phyloP scores from a whole-genome alignment of 2,113 vertebrate species.

The Entomyzon cyanotis region DNA sequence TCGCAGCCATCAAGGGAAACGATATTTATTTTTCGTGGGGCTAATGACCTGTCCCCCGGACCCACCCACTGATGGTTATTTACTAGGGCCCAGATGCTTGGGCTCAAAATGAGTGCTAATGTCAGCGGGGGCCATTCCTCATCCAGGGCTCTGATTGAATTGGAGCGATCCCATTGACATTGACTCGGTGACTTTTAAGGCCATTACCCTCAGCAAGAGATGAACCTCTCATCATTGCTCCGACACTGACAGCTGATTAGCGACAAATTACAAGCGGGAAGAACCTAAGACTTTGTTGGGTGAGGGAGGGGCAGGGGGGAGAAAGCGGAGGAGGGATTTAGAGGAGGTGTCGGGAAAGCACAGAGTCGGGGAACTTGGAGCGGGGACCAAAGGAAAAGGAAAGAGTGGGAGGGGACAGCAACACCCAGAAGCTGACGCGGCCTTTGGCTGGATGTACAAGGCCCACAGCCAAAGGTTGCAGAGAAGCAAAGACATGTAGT shows the following conservation, averaged over 20 bases:
- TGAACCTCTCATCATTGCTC: constrained; percentile 91
- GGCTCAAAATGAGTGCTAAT: constrained; percentile 99
- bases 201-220: constrained; percentile 95
- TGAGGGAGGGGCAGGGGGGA: neutral
- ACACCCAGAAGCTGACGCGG: neutral
- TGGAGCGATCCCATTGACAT: constrained; percentile 98
- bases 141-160: constrained; percentile 94
- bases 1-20: constrained; percentile 97
- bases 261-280: constrained; percentile 93
- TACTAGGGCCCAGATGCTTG: constrained; percentile 99
- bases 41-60: constrained; percentile 99
- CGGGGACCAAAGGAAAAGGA: neutral
- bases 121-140: constrained; percentile 97
- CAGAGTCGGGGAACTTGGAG: neutral
- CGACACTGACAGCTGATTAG: constrained; percentile 98
- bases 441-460: neutral
- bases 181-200: constrained; percentile 99
- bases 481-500: neutral
- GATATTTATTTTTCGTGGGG: constrained; percentile 99
- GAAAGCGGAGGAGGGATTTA: neutral
- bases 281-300: constrained; percentile 76
- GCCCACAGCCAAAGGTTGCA: neutral
- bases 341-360: neutral
- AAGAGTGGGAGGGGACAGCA: neutral
- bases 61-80: constrained; percentile 99